Base-by-base conservation (phyloP, 2,888 invertebrate genomes). In the Drosophila glabriapex region DNA sequence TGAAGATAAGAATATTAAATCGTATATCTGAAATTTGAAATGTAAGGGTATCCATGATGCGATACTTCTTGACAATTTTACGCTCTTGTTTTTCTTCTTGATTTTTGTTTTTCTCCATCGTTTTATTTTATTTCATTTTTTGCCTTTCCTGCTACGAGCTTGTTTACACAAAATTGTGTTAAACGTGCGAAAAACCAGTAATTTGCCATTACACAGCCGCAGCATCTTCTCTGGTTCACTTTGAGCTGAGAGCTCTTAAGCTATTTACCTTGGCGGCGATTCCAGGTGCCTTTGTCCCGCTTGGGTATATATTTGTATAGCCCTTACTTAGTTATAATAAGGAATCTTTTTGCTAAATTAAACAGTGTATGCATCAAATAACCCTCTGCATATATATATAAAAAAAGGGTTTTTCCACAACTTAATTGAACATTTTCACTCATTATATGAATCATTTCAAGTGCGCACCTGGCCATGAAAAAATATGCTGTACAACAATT, bases 161-260 rank as follows among this genome's bases (percentile, higher is more conserved):
- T 83, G 77, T 85, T 83, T 80, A 83, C 77, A 74, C 72, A 62
- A 91, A 90, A 87, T 90, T 90, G 83, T 69, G 90, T 88, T 91
- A 87, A 91, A 85, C 80, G 89, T 86, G 91, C 83, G 85, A 86
- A 77, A 83, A 83, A 69, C 73, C 76, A 78, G 91, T 87, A 76
- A 90, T 90, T 89, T 71, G 78, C 89, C 86, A 79, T 85, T 88
- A 85, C 89, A 74, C 74, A 87, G 78, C 64, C 66, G 31, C 63
- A 69, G 39, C 54, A 52, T 78, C 53, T 54, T 46, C 41, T 12
- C 41, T 12, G 25, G 33, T 52, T 58, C 29, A 52, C 52, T 54
- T 31, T 25, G 54, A 35, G 52, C 59, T 33, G 12, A 29, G 22
- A 54, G 28, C 59, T 59, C 52, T 49, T 39, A 10, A 28, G 37